Base-by-base conservation (phyloP, 2,797 vertebrate species). In the Darevskia nairensis region DNA sequence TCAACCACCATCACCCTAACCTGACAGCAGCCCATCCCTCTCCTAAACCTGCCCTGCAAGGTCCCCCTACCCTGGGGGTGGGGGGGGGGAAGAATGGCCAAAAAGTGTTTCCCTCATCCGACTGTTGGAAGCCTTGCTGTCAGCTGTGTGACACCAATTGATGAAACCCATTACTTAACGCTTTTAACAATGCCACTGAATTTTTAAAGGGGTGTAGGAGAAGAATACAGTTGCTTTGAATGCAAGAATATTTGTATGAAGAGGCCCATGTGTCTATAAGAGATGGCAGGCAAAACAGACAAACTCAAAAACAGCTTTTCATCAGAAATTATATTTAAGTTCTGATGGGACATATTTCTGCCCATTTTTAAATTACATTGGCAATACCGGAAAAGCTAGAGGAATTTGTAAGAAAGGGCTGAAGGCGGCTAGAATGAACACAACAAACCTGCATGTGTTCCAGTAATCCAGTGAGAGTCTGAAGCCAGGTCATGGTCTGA, bases 381-480 rank as follows among this genome's bases (percentile, higher is more conserved):
- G 55, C 71, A 90, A 82, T 75, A 64, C 27, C 0, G 59, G 72
- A 78, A 92, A 81, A 44, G 11, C 44, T 90, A 13, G 81, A 76
- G 86, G 87, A 86, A 61, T 46, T 85, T 46, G 10, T 44, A 61
- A 61, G 19, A 10, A 9, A 8, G 78, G 32, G 35, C 9, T 10
- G 50, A 21, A 59, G 13, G 44, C 3, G 8, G 32, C 66, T 46
- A 75, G 17, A 68, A 68, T 32, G 8, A 91, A 83, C 79, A 92
- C 97, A 95, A 93, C 97, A 95, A 93, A 99, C 99, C 99, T 99
- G 99, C 98, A 99, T 99, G 93, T 98, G 98, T 86, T 99, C 99
- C 86, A 99, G 94, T 71, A 99, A 97, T 84, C 98, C 98, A 0
- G 99, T 99, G 93, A 99, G 96, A 23, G 98, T 97, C 95, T 99